Conservation (phyloP, 2,888 invertebrate species). For the Coremacera marginata region DNA sequence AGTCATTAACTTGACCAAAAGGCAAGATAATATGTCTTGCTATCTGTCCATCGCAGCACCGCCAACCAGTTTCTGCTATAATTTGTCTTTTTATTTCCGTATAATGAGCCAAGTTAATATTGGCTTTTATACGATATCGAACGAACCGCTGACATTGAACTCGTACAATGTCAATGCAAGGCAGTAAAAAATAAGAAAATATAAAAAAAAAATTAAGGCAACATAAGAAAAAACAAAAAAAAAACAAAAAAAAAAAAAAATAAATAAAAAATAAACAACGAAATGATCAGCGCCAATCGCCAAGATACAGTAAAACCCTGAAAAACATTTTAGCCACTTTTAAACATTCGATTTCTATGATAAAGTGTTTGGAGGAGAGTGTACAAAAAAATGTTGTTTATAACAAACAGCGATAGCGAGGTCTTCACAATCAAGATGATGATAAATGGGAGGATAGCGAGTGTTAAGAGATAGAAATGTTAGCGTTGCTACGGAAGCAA, state of each 20-base stretch:
- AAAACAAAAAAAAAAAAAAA: neutral
- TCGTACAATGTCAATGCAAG: constrained; percentile 64
- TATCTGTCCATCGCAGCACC: neutral
- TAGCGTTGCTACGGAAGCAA: constrained; percentile 8
- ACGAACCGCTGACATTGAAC: constrained; percentile 59
- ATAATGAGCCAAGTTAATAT: constrained; percentile 55
- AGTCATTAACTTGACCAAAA: neutral
- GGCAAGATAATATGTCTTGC: neutral
- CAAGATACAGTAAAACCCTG: constrained; percentile 26
- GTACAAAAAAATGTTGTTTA: neutral
- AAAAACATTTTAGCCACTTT: constrained; percentile 2
- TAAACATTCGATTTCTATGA: constrained; percentile 1
- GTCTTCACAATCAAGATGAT: neutral
- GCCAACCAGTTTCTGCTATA: neutral
- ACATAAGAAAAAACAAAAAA: neutral
- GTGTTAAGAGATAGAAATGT: neutral
- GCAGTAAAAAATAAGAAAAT: constrained; percentile 32
- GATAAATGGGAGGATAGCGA: neutral
- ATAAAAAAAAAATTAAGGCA: neutral
- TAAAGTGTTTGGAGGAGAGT: neutral
- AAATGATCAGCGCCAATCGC: neutral
- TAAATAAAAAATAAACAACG: neutral
- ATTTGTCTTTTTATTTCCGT: constrained; percentile 51
- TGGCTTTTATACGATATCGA: constrained; percentile 5
- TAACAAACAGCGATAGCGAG: neutral